Percentiles rank a stretch among this genome's conserved stretches.
These are phyloP conservation scores for Phalanger gymnotis DNA, from an alignment of 2,797 vertebrate species.

Conservation along the genomic window DNA sequence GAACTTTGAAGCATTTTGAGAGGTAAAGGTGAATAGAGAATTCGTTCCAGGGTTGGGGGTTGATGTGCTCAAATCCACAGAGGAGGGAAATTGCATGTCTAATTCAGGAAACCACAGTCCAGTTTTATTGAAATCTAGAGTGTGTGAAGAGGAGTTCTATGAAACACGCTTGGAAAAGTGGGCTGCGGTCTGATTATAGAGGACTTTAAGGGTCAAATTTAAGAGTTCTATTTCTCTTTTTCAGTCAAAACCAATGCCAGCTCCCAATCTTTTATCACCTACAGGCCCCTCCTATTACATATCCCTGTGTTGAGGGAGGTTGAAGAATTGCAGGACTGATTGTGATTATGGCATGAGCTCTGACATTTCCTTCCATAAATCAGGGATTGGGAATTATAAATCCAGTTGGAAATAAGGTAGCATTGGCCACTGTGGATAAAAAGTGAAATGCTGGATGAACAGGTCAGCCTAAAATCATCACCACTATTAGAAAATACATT, in stretches of 20 bases:
- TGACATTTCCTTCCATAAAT: background rate
- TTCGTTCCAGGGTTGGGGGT: background rate
- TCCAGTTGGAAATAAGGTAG: background rate
- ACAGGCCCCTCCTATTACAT: no score
- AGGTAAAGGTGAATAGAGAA: background rate
- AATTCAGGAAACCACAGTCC: background rate
- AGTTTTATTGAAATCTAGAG: background rate
- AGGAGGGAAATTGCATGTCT: background rate
- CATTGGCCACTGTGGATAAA: background rate
- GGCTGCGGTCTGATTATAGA: background rate
- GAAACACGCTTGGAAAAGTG: background rate
- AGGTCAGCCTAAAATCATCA: conserved; percentile 2
- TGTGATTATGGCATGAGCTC: background rate
- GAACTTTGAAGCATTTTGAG: background rate
- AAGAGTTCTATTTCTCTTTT: background rate
- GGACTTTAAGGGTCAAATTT: background rate
- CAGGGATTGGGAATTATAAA: background rate
- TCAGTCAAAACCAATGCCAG: no score
- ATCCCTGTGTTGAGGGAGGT: no score
- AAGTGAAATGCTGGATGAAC: background rate
- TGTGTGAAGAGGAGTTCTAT: background rate
- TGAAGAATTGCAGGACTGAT: no score
- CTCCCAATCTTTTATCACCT: no score
- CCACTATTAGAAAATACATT: background rate
- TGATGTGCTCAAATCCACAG: background rate